These are phyloP conservation scores for Dasypolia templi DNA, from an alignment of 2,888 invertebrate species.

Conservation along the genomic window DNA sequence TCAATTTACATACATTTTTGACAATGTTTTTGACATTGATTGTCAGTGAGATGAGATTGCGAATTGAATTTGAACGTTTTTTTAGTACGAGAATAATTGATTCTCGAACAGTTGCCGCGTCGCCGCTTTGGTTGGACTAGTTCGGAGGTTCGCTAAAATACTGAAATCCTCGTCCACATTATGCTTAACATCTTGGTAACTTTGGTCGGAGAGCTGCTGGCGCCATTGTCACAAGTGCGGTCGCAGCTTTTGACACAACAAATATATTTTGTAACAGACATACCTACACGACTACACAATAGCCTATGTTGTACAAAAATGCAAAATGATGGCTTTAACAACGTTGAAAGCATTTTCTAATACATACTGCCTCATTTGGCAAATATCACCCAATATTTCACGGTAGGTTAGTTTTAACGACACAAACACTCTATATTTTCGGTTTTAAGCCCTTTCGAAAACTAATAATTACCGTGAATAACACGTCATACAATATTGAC, in stretches of 20 bases:
- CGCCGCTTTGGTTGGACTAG: neutral
- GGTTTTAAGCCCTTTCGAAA: neutral
- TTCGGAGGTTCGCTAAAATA: neutral
- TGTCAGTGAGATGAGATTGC: no score
- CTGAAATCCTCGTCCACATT: neutral
- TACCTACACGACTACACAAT: conserved; percentile 36
- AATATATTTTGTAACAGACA: conserved; percentile 27
- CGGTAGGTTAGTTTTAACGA: conserved; percentile 5
- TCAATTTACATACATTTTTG: no score
- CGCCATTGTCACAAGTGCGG: neutral
- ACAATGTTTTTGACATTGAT: no score
- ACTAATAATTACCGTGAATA: conserved; percentile 6
- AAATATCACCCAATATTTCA: conserved; percentile 24
- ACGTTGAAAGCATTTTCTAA: conserved; percentile 50
- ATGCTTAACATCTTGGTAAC: neutral
- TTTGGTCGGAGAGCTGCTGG: neutral
- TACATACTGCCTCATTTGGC: conserved; percentile 42
- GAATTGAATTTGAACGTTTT: no score
- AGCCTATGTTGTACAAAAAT: conserved; percentile 56
- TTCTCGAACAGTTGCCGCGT: neutral
- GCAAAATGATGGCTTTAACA: conserved; percentile 45
- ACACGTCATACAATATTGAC: neutral
- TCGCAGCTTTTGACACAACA: conserved; percentile 27
- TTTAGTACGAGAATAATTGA: no score
- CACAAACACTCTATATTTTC: neutral